Evolutionary conservation across 2,797 vertebrate species (phyloP).

Genomic region (Poecilia velifera): DNA sequence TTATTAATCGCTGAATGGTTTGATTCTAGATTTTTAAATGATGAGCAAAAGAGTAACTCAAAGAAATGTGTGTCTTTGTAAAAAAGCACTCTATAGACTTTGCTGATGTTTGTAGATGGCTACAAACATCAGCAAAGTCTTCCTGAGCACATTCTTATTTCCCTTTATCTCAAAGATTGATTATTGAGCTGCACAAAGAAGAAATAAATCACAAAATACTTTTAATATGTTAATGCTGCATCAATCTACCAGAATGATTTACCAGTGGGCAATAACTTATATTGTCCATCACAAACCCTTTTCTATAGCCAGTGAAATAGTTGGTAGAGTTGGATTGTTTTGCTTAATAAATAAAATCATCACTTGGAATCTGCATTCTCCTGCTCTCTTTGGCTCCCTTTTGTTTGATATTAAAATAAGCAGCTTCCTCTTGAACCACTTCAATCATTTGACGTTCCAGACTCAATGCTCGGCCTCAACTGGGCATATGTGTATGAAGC

Average conservation of each 20-base stretch:
- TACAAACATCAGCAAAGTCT: neutral
- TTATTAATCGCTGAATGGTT: neutral
- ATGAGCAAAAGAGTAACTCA: neutral
- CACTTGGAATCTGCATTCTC: neutral
- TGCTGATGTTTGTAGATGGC: too few species aligned
- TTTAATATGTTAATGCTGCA: neutral
- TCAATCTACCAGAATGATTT: neutral
- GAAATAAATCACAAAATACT: neutral
- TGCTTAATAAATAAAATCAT: neutral
- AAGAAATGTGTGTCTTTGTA: neutral
- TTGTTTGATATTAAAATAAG: neutral
- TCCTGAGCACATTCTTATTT: neutral
- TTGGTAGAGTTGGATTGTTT: neutral
- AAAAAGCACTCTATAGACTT: neutral
- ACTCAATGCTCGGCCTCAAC: constrained; percentile 41
- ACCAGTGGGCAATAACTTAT: neutral
- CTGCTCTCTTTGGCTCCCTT: neutral
- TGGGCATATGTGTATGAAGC: constrained; percentile 31
- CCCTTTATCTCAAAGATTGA: neutral
- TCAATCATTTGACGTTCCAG: constrained; percentile 37
- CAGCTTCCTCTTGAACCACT: constrained; percentile 26
- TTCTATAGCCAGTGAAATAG: neutral
- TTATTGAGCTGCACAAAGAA: neutral
- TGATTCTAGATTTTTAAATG: neutral
- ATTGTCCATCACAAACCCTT: neutral